Base-by-base conservation (phyloP, 2,113 vertebrate genomes). In the Amphiprion percula region DNA sequence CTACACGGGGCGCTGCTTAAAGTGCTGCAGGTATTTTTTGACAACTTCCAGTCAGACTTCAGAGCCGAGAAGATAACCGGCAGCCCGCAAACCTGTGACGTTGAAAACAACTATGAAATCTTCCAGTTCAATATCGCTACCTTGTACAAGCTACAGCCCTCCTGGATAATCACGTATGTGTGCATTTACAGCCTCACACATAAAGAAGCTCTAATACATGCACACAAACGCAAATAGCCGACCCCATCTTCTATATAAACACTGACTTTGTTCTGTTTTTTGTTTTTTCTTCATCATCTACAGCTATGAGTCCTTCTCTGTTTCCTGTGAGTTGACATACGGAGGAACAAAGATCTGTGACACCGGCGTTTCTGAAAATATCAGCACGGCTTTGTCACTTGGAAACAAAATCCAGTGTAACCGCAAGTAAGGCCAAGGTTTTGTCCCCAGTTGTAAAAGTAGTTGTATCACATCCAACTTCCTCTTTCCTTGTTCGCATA, bases 21-120 rank as follows among this genome's bases (percentile, higher is more conserved):
- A 70, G 52, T 94, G 65, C 87, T 95, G 30, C 89, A 92, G 77
- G 64, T 85, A 21, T 94, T 93, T 74, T 95, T 94, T 55, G 85
- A 89, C 72, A 95, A 93, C 90, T 94, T 95, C 79, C 89, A 87
- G 41, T 88, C 92, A 6, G 86, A 93, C 86, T 91, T 93, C 85
- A 68, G 78, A 46, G 39, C 30, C 33, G 73, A 75, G 39, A 72
- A 68, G 0, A 9, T 82, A 0, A 11, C 46, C 3, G 49, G 14
- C 1, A 30, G n/a, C 47, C 62, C 37, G 0, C 67, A 72, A 46
- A 55, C 1, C 19, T 15, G 11, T 0, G 86, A 92, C 1, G 78
- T 90, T 0, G 78, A 79, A 10, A 1, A 28, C 23, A 83, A 88
- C 81, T 0, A 2, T 0, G 87, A 91, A 11, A 89, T 94, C 71